A percentile compares a stretch with the other conserved stretches of the same genome.
Conservation (phyloP, 35 echinoderm and acorn worm species). For the Acanthaster planci region DNA sequence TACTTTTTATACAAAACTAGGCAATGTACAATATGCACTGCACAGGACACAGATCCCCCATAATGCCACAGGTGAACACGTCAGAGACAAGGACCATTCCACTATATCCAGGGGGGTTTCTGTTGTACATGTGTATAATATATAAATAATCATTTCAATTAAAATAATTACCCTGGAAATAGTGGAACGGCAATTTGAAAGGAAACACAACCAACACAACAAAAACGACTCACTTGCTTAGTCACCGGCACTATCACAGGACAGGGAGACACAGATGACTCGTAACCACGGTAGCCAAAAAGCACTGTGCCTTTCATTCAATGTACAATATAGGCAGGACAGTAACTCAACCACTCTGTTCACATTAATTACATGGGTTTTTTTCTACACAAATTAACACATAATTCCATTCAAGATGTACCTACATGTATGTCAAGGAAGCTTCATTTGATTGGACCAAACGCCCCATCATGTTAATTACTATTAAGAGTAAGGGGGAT, state of each 20-base stretch:
- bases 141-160: conserved; percentile 31
- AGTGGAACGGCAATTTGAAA: not conserved
- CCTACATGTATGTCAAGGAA: too few species aligned
- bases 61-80: not conserved
- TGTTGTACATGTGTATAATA: not conserved
- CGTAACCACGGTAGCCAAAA: not conserved
- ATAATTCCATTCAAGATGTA: too few species aligned
- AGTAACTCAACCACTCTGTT: not conserved
- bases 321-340: not conserved
- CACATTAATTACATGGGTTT: too few species aligned
- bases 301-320: not conserved
- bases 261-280: not conserved
- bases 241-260: not conserved
- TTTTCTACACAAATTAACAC: too few species aligned
- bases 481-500: too few species aligned
- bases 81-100: not conserved
- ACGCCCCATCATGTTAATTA: too few species aligned
- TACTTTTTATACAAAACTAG: conserved; percentile 12
- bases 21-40: conserved; percentile 29
- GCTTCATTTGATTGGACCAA: too few species aligned
- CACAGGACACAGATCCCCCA: conserved; percentile 2
- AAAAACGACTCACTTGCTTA: not conserved
- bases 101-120: not conserved
- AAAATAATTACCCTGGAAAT: not conserved
- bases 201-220: not conserved